Percentiles rank a stretch among this genome's conserved stretches.
These are phyloP conservation scores for Phalanger gymnotis DNA, from an alignment of 2,797 vertebrate genomes.

Conservation along the genomic window DNA sequence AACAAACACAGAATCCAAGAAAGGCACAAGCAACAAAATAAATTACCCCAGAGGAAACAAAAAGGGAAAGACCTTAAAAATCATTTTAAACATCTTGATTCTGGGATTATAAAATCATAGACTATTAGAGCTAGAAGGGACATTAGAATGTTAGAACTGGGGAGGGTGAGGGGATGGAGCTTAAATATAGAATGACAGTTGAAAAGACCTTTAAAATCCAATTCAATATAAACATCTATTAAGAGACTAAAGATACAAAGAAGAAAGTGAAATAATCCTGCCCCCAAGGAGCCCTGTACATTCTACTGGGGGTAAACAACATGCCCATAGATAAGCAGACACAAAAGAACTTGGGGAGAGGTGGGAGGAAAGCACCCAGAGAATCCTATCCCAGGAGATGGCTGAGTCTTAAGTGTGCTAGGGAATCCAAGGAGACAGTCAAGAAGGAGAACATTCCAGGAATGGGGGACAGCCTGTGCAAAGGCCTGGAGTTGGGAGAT, in stretches of 20 bases:
- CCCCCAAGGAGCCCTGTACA: not conserved
- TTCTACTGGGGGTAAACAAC: not conserved
- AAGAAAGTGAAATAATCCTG: not conserved
- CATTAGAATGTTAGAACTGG: not conserved
- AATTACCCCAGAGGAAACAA: not conserved
- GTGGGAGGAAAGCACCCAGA: not conserved
- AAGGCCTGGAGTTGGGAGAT: not conserved
- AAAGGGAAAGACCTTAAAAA: not conserved
- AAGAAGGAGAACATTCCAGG: not conserved
- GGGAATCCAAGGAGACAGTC: not conserved
- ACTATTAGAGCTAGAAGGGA: not conserved
- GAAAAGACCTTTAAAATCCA: not conserved
- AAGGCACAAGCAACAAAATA: not conserved
- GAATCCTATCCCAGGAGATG: not conserved
- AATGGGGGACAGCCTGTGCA: not conserved
- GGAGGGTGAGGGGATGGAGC: not conserved
- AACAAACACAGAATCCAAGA: not conserved
- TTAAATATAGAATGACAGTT: not conserved
- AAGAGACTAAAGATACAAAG: not conserved
- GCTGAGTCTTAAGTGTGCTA: not conserved
- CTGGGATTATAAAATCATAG: not conserved
- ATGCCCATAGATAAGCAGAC: not conserved
- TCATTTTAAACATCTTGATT: too few species aligned
- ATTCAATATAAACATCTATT: not conserved
- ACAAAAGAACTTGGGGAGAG: not conserved